Evolutionary conservation across 2,888 invertebrate genomes (phyloP).

Genomic region (Apotomis capreana): DNA sequence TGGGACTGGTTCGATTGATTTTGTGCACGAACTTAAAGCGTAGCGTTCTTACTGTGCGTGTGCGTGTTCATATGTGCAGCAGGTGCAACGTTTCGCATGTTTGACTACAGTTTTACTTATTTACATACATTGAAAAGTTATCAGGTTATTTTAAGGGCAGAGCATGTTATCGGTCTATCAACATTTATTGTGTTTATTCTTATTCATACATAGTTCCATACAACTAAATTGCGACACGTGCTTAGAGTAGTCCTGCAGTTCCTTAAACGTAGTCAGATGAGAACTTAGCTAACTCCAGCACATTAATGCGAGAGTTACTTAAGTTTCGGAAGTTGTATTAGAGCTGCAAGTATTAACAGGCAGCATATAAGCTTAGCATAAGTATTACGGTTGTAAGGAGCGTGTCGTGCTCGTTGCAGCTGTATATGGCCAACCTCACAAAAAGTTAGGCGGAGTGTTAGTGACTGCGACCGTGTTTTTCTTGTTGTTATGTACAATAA

Average conservation of each 20-base stretch:
- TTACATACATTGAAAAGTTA: no score
- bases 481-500: no score
- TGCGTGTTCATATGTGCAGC: conserved; percentile 27
- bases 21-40: conserved; percentile 46
- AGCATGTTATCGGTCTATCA: neutral
- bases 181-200: no score
- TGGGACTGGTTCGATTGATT: conserved; percentile 80
- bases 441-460: conserved; percentile 1
- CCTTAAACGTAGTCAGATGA: neutral
- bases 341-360: conserved; percentile 32
- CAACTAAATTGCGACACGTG: neutral
- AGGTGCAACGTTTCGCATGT: neutral
- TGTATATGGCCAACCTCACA: conserved; percentile 8
- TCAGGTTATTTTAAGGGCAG: neutral
- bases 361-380: conserved; percentile 25
- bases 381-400: conserved; percentile 16
- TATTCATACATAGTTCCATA: no score
- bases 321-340: conserved; percentile 28
- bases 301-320: conserved; percentile 14
- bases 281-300: conserved; percentile 10
- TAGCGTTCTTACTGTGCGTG: conserved; percentile 28
- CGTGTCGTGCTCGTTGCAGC: neutral
- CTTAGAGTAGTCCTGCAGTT: conserved; percentile 1
- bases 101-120: no score
- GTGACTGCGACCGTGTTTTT: no score